Conservation (phyloP, 2,113 vertebrate species). For the Pelodiscus sinensis region DNA sequence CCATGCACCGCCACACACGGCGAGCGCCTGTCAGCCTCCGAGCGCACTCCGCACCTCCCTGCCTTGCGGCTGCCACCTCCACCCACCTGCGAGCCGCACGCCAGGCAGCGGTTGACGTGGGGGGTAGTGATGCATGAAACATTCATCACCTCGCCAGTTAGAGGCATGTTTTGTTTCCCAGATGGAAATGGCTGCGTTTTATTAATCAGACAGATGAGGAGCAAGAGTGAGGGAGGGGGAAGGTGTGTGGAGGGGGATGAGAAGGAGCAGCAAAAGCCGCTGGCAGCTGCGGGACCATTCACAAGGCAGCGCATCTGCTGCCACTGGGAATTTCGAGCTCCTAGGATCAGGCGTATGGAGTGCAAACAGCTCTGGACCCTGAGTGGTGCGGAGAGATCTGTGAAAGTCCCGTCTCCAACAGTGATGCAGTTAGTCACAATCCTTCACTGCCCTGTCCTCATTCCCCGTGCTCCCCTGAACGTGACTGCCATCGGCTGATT, state of each 20-base stretch:
- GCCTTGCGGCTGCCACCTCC: background rate
- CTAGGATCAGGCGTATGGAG: accelerated
- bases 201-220: background rate
- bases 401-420: accelerated
- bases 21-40: background rate
- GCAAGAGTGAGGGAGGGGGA: background rate
- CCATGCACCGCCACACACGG: background rate
- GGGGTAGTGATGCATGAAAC: accelerated
- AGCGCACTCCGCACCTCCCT: background rate
- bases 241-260: too few relatives aligned
- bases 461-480: background rate
- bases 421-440: accelerated
- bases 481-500: accelerated
- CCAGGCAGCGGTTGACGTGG: accelerated
- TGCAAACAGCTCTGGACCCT: accelerated
- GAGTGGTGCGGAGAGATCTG: background rate
- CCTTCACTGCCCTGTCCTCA: background rate
- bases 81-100: accelerated
- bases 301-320: background rate
- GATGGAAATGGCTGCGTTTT: background rate
- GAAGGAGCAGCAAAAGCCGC: accelerated
- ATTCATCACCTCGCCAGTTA: accelerated
- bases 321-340: background rate
- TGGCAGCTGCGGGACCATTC: background rate
- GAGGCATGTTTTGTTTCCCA: accelerated